Base-by-base conservation (phyloP, 2,797 vertebrate species). In the Tamandua tetradactyla region DNA sequence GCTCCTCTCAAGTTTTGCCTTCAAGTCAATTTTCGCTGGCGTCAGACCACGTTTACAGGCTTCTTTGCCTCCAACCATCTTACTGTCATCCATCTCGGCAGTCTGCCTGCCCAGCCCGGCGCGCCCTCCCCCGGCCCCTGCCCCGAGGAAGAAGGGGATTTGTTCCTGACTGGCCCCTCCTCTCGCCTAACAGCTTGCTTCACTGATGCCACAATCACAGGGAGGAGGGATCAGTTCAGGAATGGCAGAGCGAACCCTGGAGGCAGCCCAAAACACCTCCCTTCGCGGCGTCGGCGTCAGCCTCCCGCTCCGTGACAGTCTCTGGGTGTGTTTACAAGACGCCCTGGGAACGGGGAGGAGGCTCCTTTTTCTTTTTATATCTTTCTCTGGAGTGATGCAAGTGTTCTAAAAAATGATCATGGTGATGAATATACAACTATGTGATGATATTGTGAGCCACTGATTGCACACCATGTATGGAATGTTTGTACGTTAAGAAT, bases 1-100 rank as follows among this genome's bases (percentile, higher is more conserved):
- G 97, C 99, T 99, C 35, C 99, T 98, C 98, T 99, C 99, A 75
- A 99, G 98, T 80, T 99, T 99, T 64, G 99, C 99, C 98, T 99
- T 99, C 98, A 99, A 97, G 98, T 99, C 99, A 75, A 99, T 99
- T 96, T 99, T 99, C 23, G 99, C 99, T 14, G 99, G 99, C 97
- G 99, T 99, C 12, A 99, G 99, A 11, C 99, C 99, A 0, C 99
- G 99, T 95, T 99, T 99, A 0, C 99, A 0, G 99, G 99, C 95
- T 99, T 99, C 99, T 97, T 99, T 99, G 40, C 99, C 99, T 44
- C 99, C 98, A 68, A 98, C 98, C 97, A 98, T 98, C 98, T 98
- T 98, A 88, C 98, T 98, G 92, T 98, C 98, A 93, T 98, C 98
- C 98, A 98, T 98, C 94, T 92, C 97, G 40, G 90, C 97, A 64